Evolutionary conservation across 2,797 vertebrate genomes (phyloP).

Genomic region (Sebastes iracundus): DNA sequence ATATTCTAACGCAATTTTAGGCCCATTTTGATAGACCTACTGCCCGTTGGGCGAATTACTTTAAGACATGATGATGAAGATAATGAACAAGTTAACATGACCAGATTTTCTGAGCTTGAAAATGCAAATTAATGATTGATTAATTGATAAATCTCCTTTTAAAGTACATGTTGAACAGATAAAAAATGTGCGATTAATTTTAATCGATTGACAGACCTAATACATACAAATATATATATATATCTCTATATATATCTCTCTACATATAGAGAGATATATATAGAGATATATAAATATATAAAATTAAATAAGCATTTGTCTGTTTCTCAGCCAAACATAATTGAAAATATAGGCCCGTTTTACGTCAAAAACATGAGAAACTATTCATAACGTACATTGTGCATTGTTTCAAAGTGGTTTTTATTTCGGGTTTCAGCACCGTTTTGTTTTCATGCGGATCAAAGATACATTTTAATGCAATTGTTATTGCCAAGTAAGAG

Average conservation of each 20-base stretch:
- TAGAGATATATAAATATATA: too few relatives aligned
- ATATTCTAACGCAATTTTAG: too few relatives aligned
- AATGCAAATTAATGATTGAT: conserved; percentile 8
- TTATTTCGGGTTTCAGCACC: neutral
- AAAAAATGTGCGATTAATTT: too few relatives aligned
- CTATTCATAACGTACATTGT: neutral
- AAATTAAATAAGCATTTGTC: neutral
- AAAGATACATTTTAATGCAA: neutral
- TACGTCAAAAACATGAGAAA: neutral
- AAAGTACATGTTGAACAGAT: too few relatives aligned
- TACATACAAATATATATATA: too few relatives aligned
- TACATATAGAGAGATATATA: too few relatives aligned
- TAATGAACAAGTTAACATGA: neutral
- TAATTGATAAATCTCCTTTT: too few relatives aligned
- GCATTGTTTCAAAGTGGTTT: neutral
- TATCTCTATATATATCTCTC: too few relatives aligned
- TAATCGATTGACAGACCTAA: too few relatives aligned
- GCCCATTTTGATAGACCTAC: neutral
- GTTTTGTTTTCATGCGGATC: neutral
- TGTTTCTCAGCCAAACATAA: neutral
- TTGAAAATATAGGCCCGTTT: neutral
- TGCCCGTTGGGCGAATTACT: neutral
- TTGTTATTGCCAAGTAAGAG: neutral
- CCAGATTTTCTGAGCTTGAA: neutral
- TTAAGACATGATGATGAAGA: neutral